Conservation (phyloP, 1,140 invertebrate species). For the Phthorimaea operculella region DNA sequence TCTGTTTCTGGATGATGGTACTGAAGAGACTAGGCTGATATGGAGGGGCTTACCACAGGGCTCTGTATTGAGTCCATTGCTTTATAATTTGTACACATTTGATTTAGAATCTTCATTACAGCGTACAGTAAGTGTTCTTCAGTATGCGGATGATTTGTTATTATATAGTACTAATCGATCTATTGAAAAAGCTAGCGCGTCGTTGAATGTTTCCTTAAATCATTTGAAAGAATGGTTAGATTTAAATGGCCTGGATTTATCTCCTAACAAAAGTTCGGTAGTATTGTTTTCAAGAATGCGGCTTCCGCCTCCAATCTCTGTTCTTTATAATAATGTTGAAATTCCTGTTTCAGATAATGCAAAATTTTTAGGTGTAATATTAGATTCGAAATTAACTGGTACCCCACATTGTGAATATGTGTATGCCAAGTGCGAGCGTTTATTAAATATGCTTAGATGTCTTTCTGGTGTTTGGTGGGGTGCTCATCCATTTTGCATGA, state of each 20-base stretch:
- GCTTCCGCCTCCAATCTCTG: neutral
- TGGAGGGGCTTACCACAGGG: no score
- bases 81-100: no score
- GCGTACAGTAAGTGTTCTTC: no score
- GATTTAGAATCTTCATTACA: no score
- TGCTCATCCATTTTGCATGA: neutral
- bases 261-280: neutral
- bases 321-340: neutral
- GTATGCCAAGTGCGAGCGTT: neutral
- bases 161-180: no score
- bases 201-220: neutral
- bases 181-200: neutral
- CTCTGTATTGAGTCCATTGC: no score
- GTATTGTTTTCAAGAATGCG: neutral
- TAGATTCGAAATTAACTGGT: neutral
- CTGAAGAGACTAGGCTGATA: no score
- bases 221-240: neutral
- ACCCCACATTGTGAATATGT: neutral
- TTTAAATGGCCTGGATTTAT: neutral
- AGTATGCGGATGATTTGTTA: no score
- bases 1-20: no score
- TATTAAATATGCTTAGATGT: neutral
- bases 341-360: neutral
- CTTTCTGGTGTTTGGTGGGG: conserved; percentile 1
- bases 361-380: conserved; percentile 2